These are phyloP conservation scores for Myopa tessellatipennis DNA, from an alignment of 2,888 invertebrate species.

Conservation along the genomic window DNA sequence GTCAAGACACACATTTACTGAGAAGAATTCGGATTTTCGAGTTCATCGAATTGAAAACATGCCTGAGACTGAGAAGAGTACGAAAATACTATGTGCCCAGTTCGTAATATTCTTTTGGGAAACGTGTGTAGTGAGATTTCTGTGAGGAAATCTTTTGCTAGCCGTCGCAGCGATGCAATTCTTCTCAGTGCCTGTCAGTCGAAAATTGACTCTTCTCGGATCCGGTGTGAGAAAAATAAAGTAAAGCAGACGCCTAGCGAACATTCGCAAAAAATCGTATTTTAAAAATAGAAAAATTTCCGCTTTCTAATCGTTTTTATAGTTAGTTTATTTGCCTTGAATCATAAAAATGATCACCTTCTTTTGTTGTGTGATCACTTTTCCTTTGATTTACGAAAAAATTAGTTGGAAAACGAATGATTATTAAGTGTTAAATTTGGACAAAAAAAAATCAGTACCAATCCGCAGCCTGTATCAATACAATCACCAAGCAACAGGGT, in stretches of 20 bases:
- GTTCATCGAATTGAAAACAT: too few species aligned
- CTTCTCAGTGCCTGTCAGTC: conserved; percentile 39
- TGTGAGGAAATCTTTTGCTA: background rate
- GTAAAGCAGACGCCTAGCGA: conserved; percentile 40
- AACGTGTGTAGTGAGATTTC: conserved; percentile 8
- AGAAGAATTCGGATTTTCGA: too few species aligned
- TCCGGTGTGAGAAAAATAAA: conserved; percentile 46
- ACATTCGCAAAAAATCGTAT: conserved; percentile 48
- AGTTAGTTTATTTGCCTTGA: too few species aligned
- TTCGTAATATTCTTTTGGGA: conserved; percentile 12
- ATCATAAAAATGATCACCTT: background rate
- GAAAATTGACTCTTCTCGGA: conserved; percentile 47
- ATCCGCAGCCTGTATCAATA: background rate
- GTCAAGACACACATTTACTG: too few species aligned
- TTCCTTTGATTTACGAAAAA: background rate
- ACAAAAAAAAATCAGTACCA: background rate
- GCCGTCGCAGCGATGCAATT: conserved; percentile 11
- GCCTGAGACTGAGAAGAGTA: too few species aligned
- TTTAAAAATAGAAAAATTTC: conserved; percentile 49
- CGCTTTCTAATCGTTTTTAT: conserved; percentile 6
- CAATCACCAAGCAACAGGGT: conserved; percentile 6
- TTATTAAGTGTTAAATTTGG: conserved; percentile 1
- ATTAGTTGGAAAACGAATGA: background rate
- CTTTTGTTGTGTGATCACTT: background rate
- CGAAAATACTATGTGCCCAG: too few species aligned